These are phyloP conservation scores for Petrolisthes cinctipes DNA, from an alignment of 2,888 invertebrate genomes.

Conservation along the genomic window DNA sequence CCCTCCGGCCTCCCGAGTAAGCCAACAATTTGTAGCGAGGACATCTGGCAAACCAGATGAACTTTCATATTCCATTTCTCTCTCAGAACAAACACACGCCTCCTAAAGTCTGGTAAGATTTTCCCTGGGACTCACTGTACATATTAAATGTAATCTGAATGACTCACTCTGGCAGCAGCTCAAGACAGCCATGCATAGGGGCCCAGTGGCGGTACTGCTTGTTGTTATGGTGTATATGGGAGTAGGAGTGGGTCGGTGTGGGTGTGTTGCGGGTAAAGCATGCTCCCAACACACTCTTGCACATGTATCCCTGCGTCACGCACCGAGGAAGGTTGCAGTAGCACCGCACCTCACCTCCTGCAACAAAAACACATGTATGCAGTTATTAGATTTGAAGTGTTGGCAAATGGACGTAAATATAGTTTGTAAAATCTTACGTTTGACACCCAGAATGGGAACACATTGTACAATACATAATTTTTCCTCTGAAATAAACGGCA, in stretches of 20 bases:
- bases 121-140: slow-evolving; percentile 10
- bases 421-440: too few relatives aligned
- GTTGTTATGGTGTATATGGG: slow-evolving; percentile 66
- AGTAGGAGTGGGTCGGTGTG: slow-evolving; percentile 50
- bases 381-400: too few relatives aligned
- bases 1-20: too few relatives aligned
- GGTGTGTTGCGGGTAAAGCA: slow-evolving; percentile 77
- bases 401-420: too few relatives aligned
- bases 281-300: slow-evolving; percentile 78
- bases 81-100: background rate
- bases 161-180: slow-evolving; percentile 77
- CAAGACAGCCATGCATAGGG: slow-evolving; percentile 82
- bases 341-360: slow-evolving; percentile 78
- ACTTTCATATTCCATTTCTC: background rate
- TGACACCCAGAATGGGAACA: too few relatives aligned
- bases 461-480: too few relatives aligned
- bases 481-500: too few relatives aligned
- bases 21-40: too few relatives aligned
- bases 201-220: slow-evolving; percentile 74
- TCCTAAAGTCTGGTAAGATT: slow-evolving; percentile 62
- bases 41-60: background rate
- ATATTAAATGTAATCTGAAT: background rate
- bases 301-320: slow-evolving; percentile 85
- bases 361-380: background rate
- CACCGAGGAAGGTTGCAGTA: slow-evolving; percentile 88